Base-by-base conservation (phyloP, 2,888 invertebrate species). In the Caenorhabditis zanzibari region DNA sequence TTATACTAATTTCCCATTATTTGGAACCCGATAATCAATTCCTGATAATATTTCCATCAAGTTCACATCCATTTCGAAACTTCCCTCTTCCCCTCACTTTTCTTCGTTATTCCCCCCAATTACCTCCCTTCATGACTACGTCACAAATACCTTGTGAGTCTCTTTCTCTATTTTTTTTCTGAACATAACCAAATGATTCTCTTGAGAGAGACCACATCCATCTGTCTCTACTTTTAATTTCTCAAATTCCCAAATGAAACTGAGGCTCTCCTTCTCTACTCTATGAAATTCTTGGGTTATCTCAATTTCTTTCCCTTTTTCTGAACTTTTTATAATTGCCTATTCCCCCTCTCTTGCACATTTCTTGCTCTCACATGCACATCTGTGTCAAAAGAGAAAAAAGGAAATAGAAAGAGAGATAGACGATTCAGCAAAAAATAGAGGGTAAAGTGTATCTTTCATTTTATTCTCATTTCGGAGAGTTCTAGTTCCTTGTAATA, bases 271-370 rank as follows among this genome's bases (percentile, higher is more conserved):
- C 35, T 63, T 24, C 61, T 35, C 26, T 52, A 19, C 19, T 66
- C 38, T 16, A n/a, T 59, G n/a, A 32, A 49, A n/a, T 66, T 56
- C 35, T 38, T 38, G 63, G 41, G 54, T 54, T 24, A 54, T 19
- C 22, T 24, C 49, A 12, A 38, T 38, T 68, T 16, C 47, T 44
- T 38, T 49, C 22, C 47, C 7, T 28, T 38, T 26, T 47, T 69
- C 56, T 59, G 75, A 75, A 75, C 75, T 75, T 75, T 75, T 75
- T 75, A 75, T 75, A 75, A 75, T 75, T 75, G 75, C 56, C 81
- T 72, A 22, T 28, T 44, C 58, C 24, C 28, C 38, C 35, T 41
- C 44, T 22, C 22, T 22, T 32, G 12, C 28, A n/a, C 44, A n/a
- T 26, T 49, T 32, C 12, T 10, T 14, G 28, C 4, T 4, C 19